Conservation (phyloP, 2,888 invertebrate genomes). For the Zonitis immaculata region DNA sequence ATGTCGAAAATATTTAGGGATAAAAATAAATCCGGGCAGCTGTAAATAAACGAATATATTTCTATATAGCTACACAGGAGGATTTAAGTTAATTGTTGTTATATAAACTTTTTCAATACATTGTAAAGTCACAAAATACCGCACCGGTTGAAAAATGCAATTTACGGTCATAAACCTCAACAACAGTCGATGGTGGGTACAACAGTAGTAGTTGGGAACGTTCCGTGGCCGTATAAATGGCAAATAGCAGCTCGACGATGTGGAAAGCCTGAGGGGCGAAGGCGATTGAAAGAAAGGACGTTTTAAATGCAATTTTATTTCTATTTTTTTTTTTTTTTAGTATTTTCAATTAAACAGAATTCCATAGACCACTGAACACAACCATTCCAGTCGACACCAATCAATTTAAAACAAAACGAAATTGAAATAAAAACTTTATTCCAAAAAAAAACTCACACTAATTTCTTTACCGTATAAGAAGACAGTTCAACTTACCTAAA, state of each 20-base stretch:
- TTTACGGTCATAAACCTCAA: slow-evolving; percentile 22
- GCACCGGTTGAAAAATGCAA: slow-evolving; percentile 21
- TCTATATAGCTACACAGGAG: no score
- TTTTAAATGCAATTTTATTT: slow-evolving; percentile 21
- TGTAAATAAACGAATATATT: no score
- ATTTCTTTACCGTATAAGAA: neutral
- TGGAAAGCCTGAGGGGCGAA: slow-evolving; percentile 16
- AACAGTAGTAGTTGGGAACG: slow-evolving; percentile 9
- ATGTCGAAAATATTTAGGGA: no score
- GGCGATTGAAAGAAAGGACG: neutral
- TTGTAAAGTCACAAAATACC: slow-evolving; percentile 23
- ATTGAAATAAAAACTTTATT: neutral
- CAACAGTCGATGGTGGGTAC: no score
- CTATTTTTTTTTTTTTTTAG: neutral
- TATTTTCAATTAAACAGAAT: slow-evolving; percentile 26
- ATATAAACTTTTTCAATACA: slow-evolving; percentile 21
- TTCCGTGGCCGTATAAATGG: slow-evolving; percentile 15
- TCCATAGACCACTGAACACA: slow-evolving; percentile 7
- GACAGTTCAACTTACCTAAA: neutral
- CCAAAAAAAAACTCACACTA: no score
- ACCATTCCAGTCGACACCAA: neutral
- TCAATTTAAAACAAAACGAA: neutral
- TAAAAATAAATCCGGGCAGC: no score
- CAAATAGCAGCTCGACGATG: slow-evolving; percentile 19
- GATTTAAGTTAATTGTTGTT: slow-evolving; percentile 15